Base-by-base conservation (phyloP, 2,797 vertebrate species). In the Crenuchus spilurus region DNA sequence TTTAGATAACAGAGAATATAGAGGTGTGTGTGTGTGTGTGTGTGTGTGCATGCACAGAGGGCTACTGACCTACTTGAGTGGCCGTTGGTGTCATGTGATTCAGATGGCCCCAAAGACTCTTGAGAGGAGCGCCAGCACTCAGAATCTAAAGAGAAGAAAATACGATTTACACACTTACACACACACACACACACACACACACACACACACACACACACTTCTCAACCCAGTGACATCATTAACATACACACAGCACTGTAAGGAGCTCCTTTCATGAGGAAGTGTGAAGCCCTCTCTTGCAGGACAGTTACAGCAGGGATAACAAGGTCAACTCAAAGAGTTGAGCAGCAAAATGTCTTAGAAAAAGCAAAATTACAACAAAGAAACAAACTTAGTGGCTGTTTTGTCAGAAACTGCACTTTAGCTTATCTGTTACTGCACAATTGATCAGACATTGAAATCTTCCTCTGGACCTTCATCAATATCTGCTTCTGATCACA, bases 31-130 rank as follows among this genome's bases (percentile, higher is more conserved):
- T n/a, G 37, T 28, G 46, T 35, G 28, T 68, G 4, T 24, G 20
- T 55, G 22, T 54, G 66, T 28, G 66, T n/a, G 33, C 26, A 11
- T 51, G 5, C 28, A 2, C 7, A 51, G 10, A 26, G n/a, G 13
- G 28, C 20, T 60, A 42, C 71, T 83, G 80, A 97, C 96, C 94
- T 94, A 62, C 78, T 66, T 28, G 80, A 66, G 1, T 84, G 84
- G n/a, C 85, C 85, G 39, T 92, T 94, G 64, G 67, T 83, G 54
- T 85, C 82, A 52, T 76, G 84, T 57, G 22, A 61, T 55, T 74
- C 84, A 60, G 82, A 66, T 24, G 42, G 78, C 48, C 44, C 87
- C 87, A 81, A 83, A 0, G 77, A 88, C 67, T 85, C 84, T 84
- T 89, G 85, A 35, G 90, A 90, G 55, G 85, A 82, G 22, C 81